These are phyloP conservation scores for Cabera pusaria DNA, from an alignment of 2,888 invertebrate genomes.

Conservation along the genomic window DNA sequence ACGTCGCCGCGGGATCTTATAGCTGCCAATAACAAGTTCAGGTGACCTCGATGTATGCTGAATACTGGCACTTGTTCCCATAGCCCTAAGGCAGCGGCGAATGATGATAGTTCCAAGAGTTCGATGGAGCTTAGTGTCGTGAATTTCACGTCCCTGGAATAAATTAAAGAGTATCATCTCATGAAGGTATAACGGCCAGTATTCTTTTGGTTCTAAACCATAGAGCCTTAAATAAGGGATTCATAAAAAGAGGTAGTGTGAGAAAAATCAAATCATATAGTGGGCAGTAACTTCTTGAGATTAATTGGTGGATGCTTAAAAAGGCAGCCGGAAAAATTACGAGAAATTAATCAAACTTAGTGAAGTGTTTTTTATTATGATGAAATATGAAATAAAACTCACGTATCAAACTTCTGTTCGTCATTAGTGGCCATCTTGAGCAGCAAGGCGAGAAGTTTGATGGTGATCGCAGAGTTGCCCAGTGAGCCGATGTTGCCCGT, in stretches of 20 bases:
- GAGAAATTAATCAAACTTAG: too few species aligned
- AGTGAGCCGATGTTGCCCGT: slow-evolving; percentile 48
- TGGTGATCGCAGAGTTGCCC: slow-evolving; percentile 58
- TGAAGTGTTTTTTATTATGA: too few species aligned
- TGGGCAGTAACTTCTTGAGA: too few species aligned
- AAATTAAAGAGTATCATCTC: too few species aligned
- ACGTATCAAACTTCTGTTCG: slow-evolving; percentile 65
- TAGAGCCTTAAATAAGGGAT: too few species aligned
- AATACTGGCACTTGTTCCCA: slow-evolving; percentile 73
- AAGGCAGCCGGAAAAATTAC: too few species aligned
- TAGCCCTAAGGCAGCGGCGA: slow-evolving; percentile 69
- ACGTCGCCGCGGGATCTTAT: slow-evolving; percentile 51
- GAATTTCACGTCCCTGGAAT: slow-evolving; percentile 60
- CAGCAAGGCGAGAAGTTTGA: slow-evolving; percentile 61
- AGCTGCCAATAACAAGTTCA: slow-evolving; percentile 56
- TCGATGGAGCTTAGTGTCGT: slow-evolving; percentile 52
- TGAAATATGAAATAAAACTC: too few species aligned
- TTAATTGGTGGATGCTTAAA: too few species aligned
- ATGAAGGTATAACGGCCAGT: too few species aligned
- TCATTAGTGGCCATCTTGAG: slow-evolving; percentile 57
- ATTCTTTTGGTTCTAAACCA: too few species aligned
- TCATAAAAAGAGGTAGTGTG: too few species aligned
- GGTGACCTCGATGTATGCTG: slow-evolving; percentile 63
- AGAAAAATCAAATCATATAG: too few species aligned
- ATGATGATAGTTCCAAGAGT: slow-evolving; percentile 57